Evolutionary conservation across 2,113 vertebrate genomes (phyloP), one percentile per base, ranked within the genome.

Genomic region (Nymphicus hollandicus): DNA sequence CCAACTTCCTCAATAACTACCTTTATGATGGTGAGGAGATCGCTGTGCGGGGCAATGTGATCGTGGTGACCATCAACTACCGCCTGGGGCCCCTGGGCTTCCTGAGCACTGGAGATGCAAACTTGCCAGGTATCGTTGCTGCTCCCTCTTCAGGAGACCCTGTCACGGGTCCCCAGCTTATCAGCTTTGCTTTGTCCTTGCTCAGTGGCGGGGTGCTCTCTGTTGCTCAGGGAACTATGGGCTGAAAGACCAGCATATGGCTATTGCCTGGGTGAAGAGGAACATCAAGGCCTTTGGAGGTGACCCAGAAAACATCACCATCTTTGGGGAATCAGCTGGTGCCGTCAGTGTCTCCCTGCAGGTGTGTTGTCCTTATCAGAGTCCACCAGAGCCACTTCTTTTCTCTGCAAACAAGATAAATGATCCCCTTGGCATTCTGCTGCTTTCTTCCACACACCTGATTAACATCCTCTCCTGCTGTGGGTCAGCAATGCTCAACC

Each of bases 291-390:
- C 97, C 31, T 99, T 99, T 22, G 99, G 99, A 8, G 99, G 99
- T 7, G 98, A 99, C 95, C 98, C 99, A 2, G 53, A 98, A 79
- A 99, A 98, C 95, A 98, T 99, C 95, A 99, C 99, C 33, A 9
- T 99, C 95, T 99, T 99, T 41, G 99, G 99, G 77, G 99, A 99
- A 58, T 99, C 99, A 6, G 99, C 99, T 0, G 99, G 99, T 28
- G 98, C 71, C 0, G 97, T 50, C 94, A 99, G 99, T 1, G 98
- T 98, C 81, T 99, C 98, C 76, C 98, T 99, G 55, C 99, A 99
- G 99, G 99, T 99, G 58, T 52, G 79, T n/a, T 14, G 6, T 31
- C 25, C 22, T 29, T 58, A 37, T 25, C 2, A 1, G 29, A 25
- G 5, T 20, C 5, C 13, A 27, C 3, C n/a, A 17, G 35, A 58